Evolutionary conservation across 2,888 invertebrate genomes (phyloP), one percentile per base, ranked within the genome.

Genomic region (Tortricodes alternella): DNA sequence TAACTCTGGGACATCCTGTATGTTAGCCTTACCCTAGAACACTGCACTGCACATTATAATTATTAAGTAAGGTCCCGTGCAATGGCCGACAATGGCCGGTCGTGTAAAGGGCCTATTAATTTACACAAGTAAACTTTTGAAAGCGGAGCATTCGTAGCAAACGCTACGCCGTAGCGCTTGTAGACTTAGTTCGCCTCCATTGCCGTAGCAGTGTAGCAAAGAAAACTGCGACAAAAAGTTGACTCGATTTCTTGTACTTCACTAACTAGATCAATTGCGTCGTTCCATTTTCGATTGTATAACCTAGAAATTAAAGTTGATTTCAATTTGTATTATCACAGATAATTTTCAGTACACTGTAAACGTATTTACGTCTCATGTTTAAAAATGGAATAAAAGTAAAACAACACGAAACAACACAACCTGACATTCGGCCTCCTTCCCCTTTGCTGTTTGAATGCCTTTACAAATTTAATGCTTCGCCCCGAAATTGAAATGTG

Each of bases 131-230:
- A 32, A 15, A 5, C 13, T n/a, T 13, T 43, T 23, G 13, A 34
- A 41, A 41, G 24, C 49, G 37, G 19, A 32, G 39, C 29, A 9
- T 29, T 32, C n/a, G 41, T 24, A 48, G 48, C 18, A 19, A 19
- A 15, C n/a, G 29, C 50, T 35, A 46, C 35, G 51, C 24, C 41
- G 51, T 43, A 43, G 41, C 11, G 24, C 16, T 19, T n/a, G 18
- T 24, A 38, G 18, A 50, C 15, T n/a, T n/a, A n/a, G n/a, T n/a
- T 23, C 15, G 23, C 34, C 18, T 27, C 18, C 27, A 15, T 24
- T 34, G 15, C 39, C 18, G 27, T 29, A 29, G 21, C 15, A 15
- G 29, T 19, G 29, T 41, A 16, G 13, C 29, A 23, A 41, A 32
- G 41, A 13, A 32, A 51, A 34, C 32, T 35, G 1, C 15, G 16